A percentile compares a stretch with the other conserved stretches of the same genome.
Evolutionary conservation across 2,113 vertebrate species (phyloP).

Genomic region (Paedocypris sp.): DNA sequence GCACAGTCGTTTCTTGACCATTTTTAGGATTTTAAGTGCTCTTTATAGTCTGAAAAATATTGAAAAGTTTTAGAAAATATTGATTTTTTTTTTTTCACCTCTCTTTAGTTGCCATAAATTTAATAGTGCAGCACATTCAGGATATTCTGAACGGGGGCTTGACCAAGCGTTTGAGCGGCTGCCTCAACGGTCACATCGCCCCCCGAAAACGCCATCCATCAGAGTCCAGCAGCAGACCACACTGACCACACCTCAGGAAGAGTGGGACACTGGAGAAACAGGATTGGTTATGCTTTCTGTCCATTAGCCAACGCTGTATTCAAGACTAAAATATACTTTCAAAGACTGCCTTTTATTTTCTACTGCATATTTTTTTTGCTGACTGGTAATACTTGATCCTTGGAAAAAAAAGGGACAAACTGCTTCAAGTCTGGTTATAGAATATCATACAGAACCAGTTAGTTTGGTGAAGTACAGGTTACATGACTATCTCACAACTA

Average conservation of each 20-base stretch:
- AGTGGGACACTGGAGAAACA: neutral
- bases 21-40: too few relatives aligned
- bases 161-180: slow-evolving; percentile 77
- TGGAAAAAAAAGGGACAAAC: neutral
- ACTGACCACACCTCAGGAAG: slow-evolving; percentile 55
- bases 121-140: slow-evolving; percentile 95
- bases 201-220: slow-evolving; percentile 68
- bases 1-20: too few relatives aligned
- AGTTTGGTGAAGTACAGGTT: too few relatives aligned
- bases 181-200: slow-evolving; percentile 61
- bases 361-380: neutral
- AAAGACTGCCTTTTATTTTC: slow-evolving; percentile 35
- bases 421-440: neutral
- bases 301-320: slow-evolving; percentile 37
- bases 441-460: too few relatives aligned
- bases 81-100: slow-evolving; percentile 8
- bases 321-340: slow-evolving; percentile 24
- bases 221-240: slow-evolving; percentile 81
- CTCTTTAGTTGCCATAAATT: slow-evolving; percentile 82
- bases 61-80: neutral
- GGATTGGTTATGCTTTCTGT: slow-evolving; percentile 27
- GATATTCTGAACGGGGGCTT: slow-evolving; percentile 84
- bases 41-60: too few relatives aligned
- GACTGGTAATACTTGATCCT: slow-evolving; percentile 18
- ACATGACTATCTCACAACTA: too few relatives aligned